phyloP scores from a whole-genome alignment of 2,113 vertebrate genomes.

The Leucopsar rothschildi region DNA sequence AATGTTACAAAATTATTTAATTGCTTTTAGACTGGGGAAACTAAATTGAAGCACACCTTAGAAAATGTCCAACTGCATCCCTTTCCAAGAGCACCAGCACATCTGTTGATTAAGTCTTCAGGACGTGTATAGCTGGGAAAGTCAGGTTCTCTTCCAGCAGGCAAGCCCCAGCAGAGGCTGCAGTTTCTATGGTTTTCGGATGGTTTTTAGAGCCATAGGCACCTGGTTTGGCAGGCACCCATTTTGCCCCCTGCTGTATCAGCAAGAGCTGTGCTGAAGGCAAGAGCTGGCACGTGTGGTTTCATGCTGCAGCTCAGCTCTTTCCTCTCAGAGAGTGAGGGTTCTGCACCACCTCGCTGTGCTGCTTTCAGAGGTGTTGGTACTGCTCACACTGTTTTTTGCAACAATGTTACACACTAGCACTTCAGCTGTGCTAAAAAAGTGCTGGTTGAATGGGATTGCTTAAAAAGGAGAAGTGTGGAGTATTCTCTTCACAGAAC shows the following conservation, averaged over 20 bases:
- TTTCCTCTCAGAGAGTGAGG: not conserved
- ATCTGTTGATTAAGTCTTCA: constrained; percentile 11
- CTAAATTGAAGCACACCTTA: not conserved
- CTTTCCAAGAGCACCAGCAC: not conserved
- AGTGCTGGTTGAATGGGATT: not conserved
- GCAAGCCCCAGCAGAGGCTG: not conserved
- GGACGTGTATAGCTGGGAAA: not conserved
- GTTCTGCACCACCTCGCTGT: not conserved
- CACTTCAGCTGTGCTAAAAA: not conserved
- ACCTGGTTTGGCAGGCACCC: not conserved
- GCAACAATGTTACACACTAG: fast-evolving
- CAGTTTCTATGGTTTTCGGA: not conserved
- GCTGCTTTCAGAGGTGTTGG: not conserved
- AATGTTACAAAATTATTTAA: not conserved
- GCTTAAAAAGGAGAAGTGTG: not conserved
- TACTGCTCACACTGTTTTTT: not conserved
- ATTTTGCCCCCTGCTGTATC: not conserved
- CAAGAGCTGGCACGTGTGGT: not conserved
- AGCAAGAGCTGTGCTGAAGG: not conserved
- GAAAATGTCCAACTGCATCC: not conserved
- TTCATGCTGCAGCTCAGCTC: not conserved
- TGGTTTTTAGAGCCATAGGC: not conserved
- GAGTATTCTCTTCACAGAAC: not conserved
- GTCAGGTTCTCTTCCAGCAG: not conserved
- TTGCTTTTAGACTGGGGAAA: not conserved